Percentiles rank a stretch among this genome's conserved stretches.
phyloP scores from a whole-genome alignment of 2,888 invertebrate species.

The Acronicta leporina region DNA sequence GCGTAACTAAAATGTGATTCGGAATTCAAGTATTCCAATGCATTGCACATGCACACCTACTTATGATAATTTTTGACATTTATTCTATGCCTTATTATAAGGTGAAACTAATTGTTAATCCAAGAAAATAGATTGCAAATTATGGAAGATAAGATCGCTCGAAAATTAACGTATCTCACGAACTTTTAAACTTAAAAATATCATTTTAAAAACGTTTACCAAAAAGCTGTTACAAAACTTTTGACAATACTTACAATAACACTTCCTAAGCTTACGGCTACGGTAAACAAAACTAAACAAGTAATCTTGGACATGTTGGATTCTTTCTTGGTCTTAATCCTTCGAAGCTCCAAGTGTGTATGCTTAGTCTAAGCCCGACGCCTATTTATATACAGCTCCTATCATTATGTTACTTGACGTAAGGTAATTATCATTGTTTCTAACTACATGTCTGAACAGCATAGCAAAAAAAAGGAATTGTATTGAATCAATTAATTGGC shows the following conservation, averaged over 20 bases:
- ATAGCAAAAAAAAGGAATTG: constrained; percentile 22
- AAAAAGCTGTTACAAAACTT: too few relatives aligned
- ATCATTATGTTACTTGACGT: constrained; percentile 25
- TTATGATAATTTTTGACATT: too few relatives aligned
- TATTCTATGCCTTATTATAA: too few relatives aligned
- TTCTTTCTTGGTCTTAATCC: constrained; percentile 4
- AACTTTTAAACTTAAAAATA: too few relatives aligned
- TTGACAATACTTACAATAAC: constrained; percentile 35
- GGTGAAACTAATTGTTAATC: too few relatives aligned
- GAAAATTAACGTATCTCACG: too few relatives aligned
- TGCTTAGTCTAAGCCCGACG: constrained; percentile 19
- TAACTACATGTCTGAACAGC: constrained; percentile 19
- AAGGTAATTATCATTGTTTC: constrained; percentile 48
- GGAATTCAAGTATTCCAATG: too few relatives aligned
- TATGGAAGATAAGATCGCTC: background rate
- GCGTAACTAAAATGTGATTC: too few relatives aligned
- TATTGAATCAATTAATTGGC: constrained; percentile 15
- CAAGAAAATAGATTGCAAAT: background rate
- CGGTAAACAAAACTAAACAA: constrained; percentile 22
- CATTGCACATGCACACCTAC: too few relatives aligned
- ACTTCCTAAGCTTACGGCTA: constrained; percentile 13
- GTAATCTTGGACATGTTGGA: constrained; percentile 35
- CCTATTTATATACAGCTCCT: constrained; percentile 46
- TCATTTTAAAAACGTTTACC: too few relatives aligned
- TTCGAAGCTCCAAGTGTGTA: constrained; percentile 14